Evolutionary conservation across 2,888 invertebrate genomes (phyloP), one percentile per base, ranked within the genome.

Genomic region (Cylindroiulus punctatus): DNA sequence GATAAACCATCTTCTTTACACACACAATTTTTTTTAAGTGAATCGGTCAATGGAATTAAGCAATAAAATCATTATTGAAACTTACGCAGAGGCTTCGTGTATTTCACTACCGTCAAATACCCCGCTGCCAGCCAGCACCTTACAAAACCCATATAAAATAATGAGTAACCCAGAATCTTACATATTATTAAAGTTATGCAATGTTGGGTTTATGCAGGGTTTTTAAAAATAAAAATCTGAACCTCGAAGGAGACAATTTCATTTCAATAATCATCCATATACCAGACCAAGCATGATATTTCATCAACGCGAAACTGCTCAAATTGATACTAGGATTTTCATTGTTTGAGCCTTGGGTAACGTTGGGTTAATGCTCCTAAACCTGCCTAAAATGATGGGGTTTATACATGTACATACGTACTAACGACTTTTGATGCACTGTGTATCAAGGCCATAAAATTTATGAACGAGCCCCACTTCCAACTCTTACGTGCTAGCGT

Each of bases 61-160:
- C 19, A 22, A n/a, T n/a, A n/a, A n/a, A n/a, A n/a, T n/a, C n/a
- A n/a, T 81, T 76, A 90, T 90, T 65, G 65, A n/a, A 65, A 85
- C 86, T 89, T 89, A 91, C 90, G 93, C 92, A 30, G 92, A 90
- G 14, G 92, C 92, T 90, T 93, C 93, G 85, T 92, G 92, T 65
- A 93, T 90, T 90, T 93, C 93, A 76, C 91, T 91, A 2, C 93
- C 93, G 90, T 93, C 93, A 88, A 92, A 92, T 0, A 91, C 91
- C 8, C 93, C 93, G 89, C 91, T 92, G 0, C 93, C 93, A 86
- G 92, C 92, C 22, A 93, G 89, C 81, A 93, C 91, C 92, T 91
- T 0, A 19, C 8, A 42, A 12, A 65, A 65, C 26, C 2, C 65
- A 65, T n/a, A 26, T n/a, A 26, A 65, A 65, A 65, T 65, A 8